A percentile compares a stretch with the other conserved stretches of the same genome.
Evolutionary conservation across 2,888 invertebrate species (phyloP).

Genomic region (Drosophila pegasa): DNA sequence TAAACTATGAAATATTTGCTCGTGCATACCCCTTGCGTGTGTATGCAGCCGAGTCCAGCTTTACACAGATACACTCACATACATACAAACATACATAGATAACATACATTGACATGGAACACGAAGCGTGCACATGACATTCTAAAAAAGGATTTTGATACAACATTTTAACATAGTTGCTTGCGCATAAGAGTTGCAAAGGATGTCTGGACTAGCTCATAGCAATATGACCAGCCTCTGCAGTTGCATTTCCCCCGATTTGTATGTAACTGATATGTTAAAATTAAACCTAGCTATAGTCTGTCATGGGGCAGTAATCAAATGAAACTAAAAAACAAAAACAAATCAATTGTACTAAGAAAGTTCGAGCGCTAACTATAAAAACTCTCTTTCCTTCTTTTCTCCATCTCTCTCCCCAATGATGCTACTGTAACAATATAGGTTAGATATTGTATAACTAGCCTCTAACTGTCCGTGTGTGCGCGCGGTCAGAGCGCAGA

Average conservation of each 20-base stretch:
- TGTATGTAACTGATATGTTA: slow-evolving; percentile 61
- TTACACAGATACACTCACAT: slow-evolving; percentile 14
- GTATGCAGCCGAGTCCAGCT: slow-evolving; percentile 17
- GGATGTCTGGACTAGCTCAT: slow-evolving; percentile 9
- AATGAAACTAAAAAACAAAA: slow-evolving; percentile 5
- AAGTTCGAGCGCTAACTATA: slow-evolving; percentile 66
- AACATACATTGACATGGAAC: slow-evolving; percentile 9
- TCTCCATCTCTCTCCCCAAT: slow-evolving; percentile 65
- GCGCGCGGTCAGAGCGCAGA: slow-evolving; percentile 38
- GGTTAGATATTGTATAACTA: slow-evolving; percentile 81
- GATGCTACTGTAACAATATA: slow-evolving; percentile 73
- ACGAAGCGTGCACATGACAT: slow-evolving; percentile 30
- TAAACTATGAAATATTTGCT: slow-evolving; percentile 33
- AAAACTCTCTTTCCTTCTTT: slow-evolving; percentile 73
- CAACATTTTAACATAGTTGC: slow-evolving; percentile 63
- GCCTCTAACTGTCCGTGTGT: slow-evolving; percentile 38
- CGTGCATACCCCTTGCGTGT: slow-evolving; percentile 5
- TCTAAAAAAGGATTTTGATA: slow-evolving; percentile 63
- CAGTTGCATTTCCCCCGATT: slow-evolving; percentile 64
- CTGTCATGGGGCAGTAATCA: slow-evolving; percentile 33
- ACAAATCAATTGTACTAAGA: slow-evolving; percentile 44
- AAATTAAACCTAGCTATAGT: slow-evolving; percentile 46
- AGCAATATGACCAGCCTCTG: slow-evolving; percentile 25
- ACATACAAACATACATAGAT: slow-evolving; percentile 6
- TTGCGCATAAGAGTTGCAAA: slow-evolving; percentile 33